Base-by-base conservation (phyloP, 2,888 invertebrate genomes). In the Oxyscelio sp. region DNA sequence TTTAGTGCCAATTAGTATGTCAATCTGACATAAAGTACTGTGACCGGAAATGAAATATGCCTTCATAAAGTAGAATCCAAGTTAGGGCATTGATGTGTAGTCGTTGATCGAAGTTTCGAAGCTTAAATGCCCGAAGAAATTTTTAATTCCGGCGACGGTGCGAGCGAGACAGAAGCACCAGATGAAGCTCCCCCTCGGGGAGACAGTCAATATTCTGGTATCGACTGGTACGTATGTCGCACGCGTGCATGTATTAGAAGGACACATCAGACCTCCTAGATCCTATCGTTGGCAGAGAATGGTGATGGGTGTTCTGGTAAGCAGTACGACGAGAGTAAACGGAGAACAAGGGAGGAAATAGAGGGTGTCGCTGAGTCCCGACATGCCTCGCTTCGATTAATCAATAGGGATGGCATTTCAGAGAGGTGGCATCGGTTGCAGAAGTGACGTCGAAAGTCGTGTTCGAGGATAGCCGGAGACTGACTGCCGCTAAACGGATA, bases 311-410 rank as follows among this genome's bases (percentile, higher is more conserved):
- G 82, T 77, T 83, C 83, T 75, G 73, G 83, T 73, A 83, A 86
- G 80, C 83, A 79, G 86, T 27, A 50, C 71, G 70, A 71, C 58
- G 85, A 82, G 68, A 88, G 90, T 89, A 89, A 90, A 81, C 86
- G 79, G 80, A 85, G 73, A 85, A 90, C 84, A 87, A 89, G 87
- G 88, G 89, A 91, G 92, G 91, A 92, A 92, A 91, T 92, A 87
- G 91, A 91, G 92, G 92, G 91, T 92, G 91, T 92, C 91, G 90
- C 91, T 90, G 88, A 92, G 92, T 92, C 91, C 85, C 90, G 90
- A 92, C 92, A 92, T 93, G 93, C 90, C 89, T 90, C 87, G 90
- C 89, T 89, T 92, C 93, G 92, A 93, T 93, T 93, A 93, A 93
- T 93, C 92, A 92, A 92, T 92, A 91, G 90, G 88, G 89, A 91